Conservation (phyloP, 2,113 vertebrate species). For the Pluvialis apricaria region DNA sequence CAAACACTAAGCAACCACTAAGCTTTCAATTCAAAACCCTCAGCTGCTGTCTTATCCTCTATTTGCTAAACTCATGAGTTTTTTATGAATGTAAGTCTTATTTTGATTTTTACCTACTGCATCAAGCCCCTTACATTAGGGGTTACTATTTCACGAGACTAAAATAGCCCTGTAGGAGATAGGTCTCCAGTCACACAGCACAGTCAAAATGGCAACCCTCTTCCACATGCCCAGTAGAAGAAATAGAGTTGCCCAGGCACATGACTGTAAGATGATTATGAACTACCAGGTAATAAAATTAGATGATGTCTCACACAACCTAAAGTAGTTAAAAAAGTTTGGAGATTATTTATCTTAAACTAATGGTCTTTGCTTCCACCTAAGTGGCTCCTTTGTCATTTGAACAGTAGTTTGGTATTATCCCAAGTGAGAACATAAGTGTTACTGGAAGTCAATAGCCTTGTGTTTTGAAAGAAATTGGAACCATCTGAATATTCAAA, state of each 20-base stretch:
- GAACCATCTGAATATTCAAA: neutral
- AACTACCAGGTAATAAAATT: neutral
- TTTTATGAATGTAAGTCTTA: neutral
- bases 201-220: neutral
- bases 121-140: neutral
- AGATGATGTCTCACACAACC: neutral
- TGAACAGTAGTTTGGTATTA: neutral
- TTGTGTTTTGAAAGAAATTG: neutral
- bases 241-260: neutral
- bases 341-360: neutral
- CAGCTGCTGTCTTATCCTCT: neutral
- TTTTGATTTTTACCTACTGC: slow-evolving; percentile 5
- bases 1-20: slow-evolving; percentile 5
- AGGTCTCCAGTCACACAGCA: neutral
- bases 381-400: neutral
- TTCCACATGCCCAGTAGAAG: neutral
- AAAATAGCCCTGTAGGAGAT: neutral
- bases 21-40: slow-evolving; percentile 9
- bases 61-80: slow-evolving; percentile 1
- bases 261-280: neutral
- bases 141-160: neutral
- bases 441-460: neutral
- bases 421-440: neutral
- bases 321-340: neutral
- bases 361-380: neutral